Base-by-base conservation (phyloP, 2,113 vertebrate species). In the Gadus macrocephalus region DNA sequence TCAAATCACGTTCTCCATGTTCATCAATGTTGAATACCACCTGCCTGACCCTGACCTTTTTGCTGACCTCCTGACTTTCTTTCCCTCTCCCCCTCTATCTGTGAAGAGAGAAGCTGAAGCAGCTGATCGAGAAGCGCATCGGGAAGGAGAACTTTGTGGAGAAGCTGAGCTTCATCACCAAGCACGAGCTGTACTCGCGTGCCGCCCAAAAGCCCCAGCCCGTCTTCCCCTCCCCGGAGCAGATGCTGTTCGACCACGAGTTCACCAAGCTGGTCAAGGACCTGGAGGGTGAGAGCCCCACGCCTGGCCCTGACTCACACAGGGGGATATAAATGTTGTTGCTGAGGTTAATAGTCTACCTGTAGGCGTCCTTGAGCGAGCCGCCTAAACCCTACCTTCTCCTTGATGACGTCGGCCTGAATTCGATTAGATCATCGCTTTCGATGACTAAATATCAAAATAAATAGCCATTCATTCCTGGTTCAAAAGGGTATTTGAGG, bases 221-320 rank as follows among this genome's bases (percentile, higher is more conserved):
- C 0, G 87, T 91, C 69, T 97, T 97, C 75, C 94, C 93, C 2
- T 94, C 91, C 75, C 96, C 96, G 4, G 97, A 98, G 59, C 94
- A 95, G 83, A 96, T 99, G 97, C 93, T 99, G 87, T 99, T 99
- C 61, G 97, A 99, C 89, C 97, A 99, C 28, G 97, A 99, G 80
- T 99, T 99, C 87, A 99, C 97, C 55, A 97, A 96, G 78, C 89
- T 99, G 42, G 95, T 99, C 6, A 98, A 98, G 85, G 97, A 99
- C 58, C 85, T 99, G 71, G 97, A 99, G 85, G 97, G 97, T 99
- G 79, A 92, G 94, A 35, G 6, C 4, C 1, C 31, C 31, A 35
- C 4, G 1, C 1, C 31, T 35, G 31, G 31, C 2, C 31, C 6
- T 86, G 6, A 2, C 16, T 53, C 11, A 0, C 12, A 8, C n/a